Conservation (phyloP, 2,888 invertebrate genomes). For the Nasonia oneida region DNA sequence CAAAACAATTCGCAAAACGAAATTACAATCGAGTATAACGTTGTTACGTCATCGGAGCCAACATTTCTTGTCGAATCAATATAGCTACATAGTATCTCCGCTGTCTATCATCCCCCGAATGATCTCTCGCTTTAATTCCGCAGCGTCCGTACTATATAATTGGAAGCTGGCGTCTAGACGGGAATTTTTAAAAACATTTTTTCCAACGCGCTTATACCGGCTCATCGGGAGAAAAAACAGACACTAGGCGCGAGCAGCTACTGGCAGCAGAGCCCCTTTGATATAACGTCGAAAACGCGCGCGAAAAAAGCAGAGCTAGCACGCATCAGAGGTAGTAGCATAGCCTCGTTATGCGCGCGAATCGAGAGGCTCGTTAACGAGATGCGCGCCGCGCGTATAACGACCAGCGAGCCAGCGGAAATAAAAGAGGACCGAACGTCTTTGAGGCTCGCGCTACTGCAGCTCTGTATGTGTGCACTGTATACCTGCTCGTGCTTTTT, state of each 20-base stretch:
- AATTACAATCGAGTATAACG: neutral
- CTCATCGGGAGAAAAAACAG: conserved; percentile 30
- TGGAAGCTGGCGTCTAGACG: conserved; percentile 36
- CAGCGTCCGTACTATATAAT: conserved; percentile 27
- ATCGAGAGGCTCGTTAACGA: conserved; percentile 63
- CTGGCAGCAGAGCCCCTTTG: conserved; percentile 33
- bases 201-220: conserved; percentile 57
- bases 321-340: neutral
- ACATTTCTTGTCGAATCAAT: conserved; percentile 13
- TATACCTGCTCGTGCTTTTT: neutral
- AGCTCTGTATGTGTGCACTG: neutral
- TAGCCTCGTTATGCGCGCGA: conserved; percentile 45
- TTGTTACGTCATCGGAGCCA: neutral
- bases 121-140: conserved; percentile 3
- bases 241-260: neutral
- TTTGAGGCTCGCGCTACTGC: conserved; percentile 31
- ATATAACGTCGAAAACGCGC: conserved; percentile 32
- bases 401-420: conserved; percentile 36
- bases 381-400: conserved; percentile 49
- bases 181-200: conserved; percentile 39
- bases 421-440: conserved; percentile 31
- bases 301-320: conserved; percentile 16
- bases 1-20: neutral
- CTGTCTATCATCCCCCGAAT: conserved; percentile 38
- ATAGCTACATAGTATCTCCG: neutral